phyloP scores from a whole-genome alignment of 2,888 invertebrate genomes.

The Acrobasis repandana region DNA sequence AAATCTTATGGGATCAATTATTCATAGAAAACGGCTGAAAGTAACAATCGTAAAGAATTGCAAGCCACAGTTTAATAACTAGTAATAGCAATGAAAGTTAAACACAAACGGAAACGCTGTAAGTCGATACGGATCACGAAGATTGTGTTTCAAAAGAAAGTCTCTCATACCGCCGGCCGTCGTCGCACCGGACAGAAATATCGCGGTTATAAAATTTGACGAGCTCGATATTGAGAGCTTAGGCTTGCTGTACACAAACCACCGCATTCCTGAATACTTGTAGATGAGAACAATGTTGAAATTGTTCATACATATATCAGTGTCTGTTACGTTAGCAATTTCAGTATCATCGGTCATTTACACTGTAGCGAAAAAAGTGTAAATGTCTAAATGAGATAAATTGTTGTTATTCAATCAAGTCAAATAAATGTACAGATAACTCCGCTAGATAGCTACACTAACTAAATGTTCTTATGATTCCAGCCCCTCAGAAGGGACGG shows the following conservation, averaged over 20 bases:
- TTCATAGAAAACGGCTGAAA: neutral
- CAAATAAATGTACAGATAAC: no score
- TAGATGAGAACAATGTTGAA: neutral
- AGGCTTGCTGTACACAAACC: constrained; percentile 20
- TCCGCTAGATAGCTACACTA: no score
- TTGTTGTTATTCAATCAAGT: no score
- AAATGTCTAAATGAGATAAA: no score
- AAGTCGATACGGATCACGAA: constrained; percentile 57
- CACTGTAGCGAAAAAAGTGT: no score
- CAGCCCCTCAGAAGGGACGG: no score
- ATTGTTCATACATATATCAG: no score
- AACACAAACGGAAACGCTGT: constrained; percentile 59
- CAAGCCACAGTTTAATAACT: constrained; percentile 24
- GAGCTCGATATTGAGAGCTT: constrained; percentile 48
- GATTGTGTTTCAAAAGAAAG: constrained; percentile 74
- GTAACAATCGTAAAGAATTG: neutral
- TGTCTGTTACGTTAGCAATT: no score
- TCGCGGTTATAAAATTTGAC: constrained; percentile 52
- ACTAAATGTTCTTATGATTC: no score
- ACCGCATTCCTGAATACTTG: neutral
- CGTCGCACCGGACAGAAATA: constrained; percentile 48
- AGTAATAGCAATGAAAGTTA: constrained; percentile 56
- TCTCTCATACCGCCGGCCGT: constrained; percentile 37
- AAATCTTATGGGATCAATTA: neutral
- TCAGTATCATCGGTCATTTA: no score